phyloP scores from a whole-genome alignment of 2,888 invertebrate genomes.

The Drosophila flavopinicola region DNA sequence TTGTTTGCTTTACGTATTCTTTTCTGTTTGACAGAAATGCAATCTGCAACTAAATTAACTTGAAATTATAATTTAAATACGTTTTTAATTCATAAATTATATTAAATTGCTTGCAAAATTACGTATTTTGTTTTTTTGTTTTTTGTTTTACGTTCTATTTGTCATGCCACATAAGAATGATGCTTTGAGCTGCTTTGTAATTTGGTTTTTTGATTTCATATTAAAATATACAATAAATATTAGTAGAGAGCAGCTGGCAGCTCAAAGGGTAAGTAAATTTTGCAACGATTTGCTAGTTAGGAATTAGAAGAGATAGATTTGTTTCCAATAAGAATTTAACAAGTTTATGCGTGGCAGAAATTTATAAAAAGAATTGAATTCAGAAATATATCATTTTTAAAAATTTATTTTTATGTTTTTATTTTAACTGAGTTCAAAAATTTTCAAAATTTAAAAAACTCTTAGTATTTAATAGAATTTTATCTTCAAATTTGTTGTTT shows the following conservation, averaged over 20 bases:
- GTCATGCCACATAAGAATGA: slow-evolving; percentile 39
- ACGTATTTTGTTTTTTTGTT: slow-evolving; percentile 34
- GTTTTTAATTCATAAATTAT: slow-evolving; percentile 39
- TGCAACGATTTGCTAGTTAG: slow-evolving; percentile 25
- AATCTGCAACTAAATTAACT: slow-evolving; percentile 43
- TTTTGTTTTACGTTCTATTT: slow-evolving; percentile 24
- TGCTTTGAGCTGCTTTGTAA: slow-evolving; percentile 67
- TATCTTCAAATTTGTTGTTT: not conserved
- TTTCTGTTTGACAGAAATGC: slow-evolving; percentile 78
- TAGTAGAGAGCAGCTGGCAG: slow-evolving; percentile 61
- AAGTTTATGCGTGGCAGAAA: slow-evolving; percentile 1
- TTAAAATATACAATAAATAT: slow-evolving; percentile 71
- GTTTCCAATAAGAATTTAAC: not conserved
- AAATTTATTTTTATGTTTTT: too few relatives aligned
- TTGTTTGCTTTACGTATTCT: slow-evolving; percentile 34
- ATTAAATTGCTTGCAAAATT: slow-evolving; percentile 36
- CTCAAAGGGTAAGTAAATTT: slow-evolving; percentile 59
- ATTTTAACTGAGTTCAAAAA: too few relatives aligned
- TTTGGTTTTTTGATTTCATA: slow-evolving; percentile 55
- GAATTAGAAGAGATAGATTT: not conserved
- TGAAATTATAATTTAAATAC: slow-evolving; percentile 38
- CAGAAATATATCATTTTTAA: too few relatives aligned
- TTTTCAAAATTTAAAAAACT: too few relatives aligned
- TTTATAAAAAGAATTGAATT: too few relatives aligned
- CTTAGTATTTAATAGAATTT: not conserved